Evolutionary conservation across 2,113 vertebrate genomes (phyloP), one percentile per base, ranked within the genome.

Genomic region (Urocolius indicus): DNA sequence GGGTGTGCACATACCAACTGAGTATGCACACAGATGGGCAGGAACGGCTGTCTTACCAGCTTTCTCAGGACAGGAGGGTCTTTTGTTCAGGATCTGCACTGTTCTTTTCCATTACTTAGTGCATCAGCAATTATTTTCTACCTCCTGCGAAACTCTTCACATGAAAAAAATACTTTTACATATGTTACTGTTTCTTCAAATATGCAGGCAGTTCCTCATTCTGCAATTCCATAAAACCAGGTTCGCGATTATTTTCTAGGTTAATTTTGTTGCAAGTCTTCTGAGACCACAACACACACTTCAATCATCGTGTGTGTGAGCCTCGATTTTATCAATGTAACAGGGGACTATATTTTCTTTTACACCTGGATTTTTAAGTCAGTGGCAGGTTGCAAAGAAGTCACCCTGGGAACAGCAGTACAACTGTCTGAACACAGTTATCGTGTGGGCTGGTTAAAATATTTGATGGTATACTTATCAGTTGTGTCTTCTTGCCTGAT

Each of bases 141-240:
- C 54, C 34, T 63, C 26, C 65, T 95, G 88, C 71, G 89, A 94
- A 63, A 49, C 19, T 52, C 34, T 27, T 87, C 43, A 57, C 52
- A 45, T 45, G 38, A 65, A 91, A 85, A 93, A 90, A 94, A 80
- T 4, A 3, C 66, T 96, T 95, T 88, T 66, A 32, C 69, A 59
- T 75, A 51, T 54, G 61, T 27, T 92, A 27, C 32, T 65, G 8
- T 71, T 54, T 9, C 58, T 75, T 81, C 38, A 72, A 62, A 88
- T 52, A 16, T 51, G 18, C 49, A 89, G 22, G 32, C 84, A 74
- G 4, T 84, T 87, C 26, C n/a, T 51, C 77, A 71, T 89, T 26
- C 41, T 36, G 36, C n/a, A 32, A 32, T 66, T 11, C 27, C 41
- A 24, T 38, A 73, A 85, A 45, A 77, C 18, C 36, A 75, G 22